Evolutionary conservation across 2,797 vertebrate genomes (phyloP).

Genomic region (Myripristis jacobus): DNA sequence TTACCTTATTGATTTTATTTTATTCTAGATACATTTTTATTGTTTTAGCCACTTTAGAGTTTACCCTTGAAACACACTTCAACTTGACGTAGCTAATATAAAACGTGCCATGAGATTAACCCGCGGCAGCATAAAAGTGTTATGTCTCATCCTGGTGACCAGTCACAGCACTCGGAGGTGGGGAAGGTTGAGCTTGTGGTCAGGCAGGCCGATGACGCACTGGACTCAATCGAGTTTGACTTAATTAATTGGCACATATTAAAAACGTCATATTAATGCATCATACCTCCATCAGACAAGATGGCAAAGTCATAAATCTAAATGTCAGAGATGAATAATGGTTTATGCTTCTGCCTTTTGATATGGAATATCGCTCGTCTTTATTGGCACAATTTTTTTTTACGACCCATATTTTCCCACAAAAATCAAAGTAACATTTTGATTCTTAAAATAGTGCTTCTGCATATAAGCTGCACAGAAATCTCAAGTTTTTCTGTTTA

Average conservation of each 20-base stretch:
- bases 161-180: neutral
- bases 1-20: too few species aligned
- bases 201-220: slow-evolving; percentile 50
- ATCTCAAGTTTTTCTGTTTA: too few species aligned
- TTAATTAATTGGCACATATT: slow-evolving; percentile 75
- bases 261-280: slow-evolving; percentile 74
- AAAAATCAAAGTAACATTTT: neutral
- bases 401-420: too few species aligned
- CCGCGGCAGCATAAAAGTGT: neutral
- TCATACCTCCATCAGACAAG: slow-evolving; percentile 65
- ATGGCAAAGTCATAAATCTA: slow-evolving; percentile 46
- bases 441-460: slow-evolving; percentile 36
- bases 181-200: slow-evolving; percentile 46
- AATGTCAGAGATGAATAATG: slow-evolving; percentile 65
- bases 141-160: neutral
- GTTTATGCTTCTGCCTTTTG: slow-evolving; percentile 50
- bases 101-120: neutral
- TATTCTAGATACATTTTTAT: too few species aligned
- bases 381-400: neutral
- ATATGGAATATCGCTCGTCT: slow-evolving; percentile 26
- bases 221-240: slow-evolving; percentile 53
- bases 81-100: neutral
- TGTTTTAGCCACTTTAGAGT: too few species aligned
- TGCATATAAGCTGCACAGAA: too few species aligned
- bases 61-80: too few species aligned